Evolutionary conservation across 1,140 invertebrate genomes (phyloP), one percentile per base, ranked within the genome.

Genomic region (Drosophila albomicans): DNA sequence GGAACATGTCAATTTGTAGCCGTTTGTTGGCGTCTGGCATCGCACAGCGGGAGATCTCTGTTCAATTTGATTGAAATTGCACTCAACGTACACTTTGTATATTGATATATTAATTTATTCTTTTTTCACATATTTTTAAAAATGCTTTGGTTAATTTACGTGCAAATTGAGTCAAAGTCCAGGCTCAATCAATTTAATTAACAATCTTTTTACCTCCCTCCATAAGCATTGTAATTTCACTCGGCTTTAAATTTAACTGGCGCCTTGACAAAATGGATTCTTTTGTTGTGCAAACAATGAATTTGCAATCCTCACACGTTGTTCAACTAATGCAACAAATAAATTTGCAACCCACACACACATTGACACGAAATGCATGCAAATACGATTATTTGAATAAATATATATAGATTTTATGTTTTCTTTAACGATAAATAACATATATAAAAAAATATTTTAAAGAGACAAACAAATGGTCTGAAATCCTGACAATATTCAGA

Each of bases 51-150:
- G 85, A 52, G 78, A 75, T 70, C 77, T 78, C 77, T 78, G 82
- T 87, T 72, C 82, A 82, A 88, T 82, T 87, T 87, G 84, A 87
- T 82, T 88, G 84, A 87, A 87, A 87, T 82, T 88, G 80, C 80
- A 82, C 72, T 82, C 82, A 79, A 79, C 25, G 20, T 79, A 84
- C 77, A 87, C 85, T 87, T 84, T 87, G 85, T 87, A 88, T 81
- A 88, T 88, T 87, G 77, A 88, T 87, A 89, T 87, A 87, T 87
- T 87, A 87, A 87, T 88, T 88, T 88, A 78, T 86, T 88, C 63
- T 65, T 58, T 25, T 25, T 25, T 25, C 0, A 25, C 3, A 65
- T 67, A 71, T 81, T 72, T 25, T 45, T 58, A 72, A 78, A 80
- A 88, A 87, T 84, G 59, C 84, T 80, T 88, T 88, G 77, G 69